Conservation (phyloP, 2,888 invertebrate species). For the Eupeodes latifasciatus region DNA sequence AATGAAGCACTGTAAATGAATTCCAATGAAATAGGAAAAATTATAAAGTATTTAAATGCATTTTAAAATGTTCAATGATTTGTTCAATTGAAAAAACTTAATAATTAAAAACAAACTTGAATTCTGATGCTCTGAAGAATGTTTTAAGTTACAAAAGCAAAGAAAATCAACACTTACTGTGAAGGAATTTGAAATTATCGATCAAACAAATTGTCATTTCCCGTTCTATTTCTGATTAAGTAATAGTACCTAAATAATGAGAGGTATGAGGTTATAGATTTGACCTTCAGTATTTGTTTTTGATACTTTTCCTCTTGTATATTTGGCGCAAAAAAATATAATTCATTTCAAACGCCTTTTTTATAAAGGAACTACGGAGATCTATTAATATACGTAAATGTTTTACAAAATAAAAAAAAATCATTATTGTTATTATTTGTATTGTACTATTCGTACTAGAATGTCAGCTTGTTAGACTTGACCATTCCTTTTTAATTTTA, state of each 20-base stretch:
- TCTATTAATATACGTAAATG: too few species aligned
- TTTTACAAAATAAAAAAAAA: too few species aligned
- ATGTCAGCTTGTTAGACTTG: too few species aligned
- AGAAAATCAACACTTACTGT: not conserved
- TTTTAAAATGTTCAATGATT: not conserved
- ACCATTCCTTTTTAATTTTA: too few species aligned
- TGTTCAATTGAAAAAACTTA: not conserved
- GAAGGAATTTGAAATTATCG: conserved; percentile 19
- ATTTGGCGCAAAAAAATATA: too few species aligned
- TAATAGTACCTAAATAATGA: not conserved
- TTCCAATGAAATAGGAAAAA: not conserved
- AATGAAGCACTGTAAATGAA: not conserved
- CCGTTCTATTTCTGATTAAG: not conserved
- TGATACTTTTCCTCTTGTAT: too few species aligned
- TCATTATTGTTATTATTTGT: too few species aligned
- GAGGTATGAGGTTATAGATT: too few species aligned
- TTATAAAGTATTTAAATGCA: not conserved
- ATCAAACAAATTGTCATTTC: conserved; percentile 29
- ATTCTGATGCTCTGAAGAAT: not conserved
- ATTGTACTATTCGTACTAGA: too few species aligned
- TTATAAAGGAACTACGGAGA: too few species aligned
- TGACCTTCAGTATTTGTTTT: too few species aligned
- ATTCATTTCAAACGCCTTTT: too few species aligned
- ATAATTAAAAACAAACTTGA: not conserved
- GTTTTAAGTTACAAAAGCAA: not conserved